Evolutionary conservation across 2,888 invertebrate species (phyloP), one percentile per base, ranked within the genome.

Genomic region (Bembecia ichneumoniformis): DNA sequence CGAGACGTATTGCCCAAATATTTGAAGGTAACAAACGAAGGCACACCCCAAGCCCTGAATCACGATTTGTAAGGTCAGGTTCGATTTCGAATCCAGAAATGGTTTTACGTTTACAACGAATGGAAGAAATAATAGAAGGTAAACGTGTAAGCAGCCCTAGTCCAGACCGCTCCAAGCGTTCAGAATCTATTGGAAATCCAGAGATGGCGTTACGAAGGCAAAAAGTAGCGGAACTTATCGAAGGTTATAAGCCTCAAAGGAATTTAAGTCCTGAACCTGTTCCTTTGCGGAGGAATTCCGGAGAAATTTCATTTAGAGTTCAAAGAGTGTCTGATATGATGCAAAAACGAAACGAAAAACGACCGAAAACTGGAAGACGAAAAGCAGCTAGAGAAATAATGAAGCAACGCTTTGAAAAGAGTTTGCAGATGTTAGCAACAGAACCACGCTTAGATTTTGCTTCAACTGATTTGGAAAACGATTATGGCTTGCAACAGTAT

Each of bases 331-430:
- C 91, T 58, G 91, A 93, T 58, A 88, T 93, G 64, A 90, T 93
- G 82, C 93, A 95, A 64, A 93, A 94, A 89, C 91, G 75, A 77
- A 87, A 58, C 90, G 70, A 70, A 11, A 76, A 71, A 51, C 63
- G 70, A 1, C 69, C 73, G 0, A 79, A 75, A 50, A 62, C 56
- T 10, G 73, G 81, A 0, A 64, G 77, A 20, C 58, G 82, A 35
- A 77, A 76, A 47, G 79, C 82, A 0, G 82, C 82, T 1, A 61
- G 82, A 55, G 91, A 94, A 60, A 91, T 92, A 64, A 91, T 92
- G 79, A 92, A 92, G 64, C 94, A 93, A 46, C 91, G 94, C 60
- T 94, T 94, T 68, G 95, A 96, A 77, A 95, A 94, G 80, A 95
- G 95, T 73, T 89, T 96, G 81, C 94, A 93, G 77, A 93, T 96